Evolutionary conservation across 2,888 invertebrate genomes (phyloP).

Genomic region (Meteorus colon): DNA sequence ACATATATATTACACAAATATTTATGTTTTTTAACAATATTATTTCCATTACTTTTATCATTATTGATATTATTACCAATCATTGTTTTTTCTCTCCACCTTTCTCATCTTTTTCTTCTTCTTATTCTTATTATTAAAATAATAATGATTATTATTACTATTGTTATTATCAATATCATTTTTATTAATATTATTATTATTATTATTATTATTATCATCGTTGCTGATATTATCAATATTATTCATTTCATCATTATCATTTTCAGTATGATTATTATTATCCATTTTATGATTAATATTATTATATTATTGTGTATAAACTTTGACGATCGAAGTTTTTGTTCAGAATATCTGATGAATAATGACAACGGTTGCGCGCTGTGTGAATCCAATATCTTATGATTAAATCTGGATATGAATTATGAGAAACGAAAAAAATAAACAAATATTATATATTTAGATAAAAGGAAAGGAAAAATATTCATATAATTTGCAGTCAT

Average conservation of each 20-base stretch:
- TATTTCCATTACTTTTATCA: constrained; percentile 59
- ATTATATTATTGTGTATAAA: constrained; percentile 36
- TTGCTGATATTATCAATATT: neutral
- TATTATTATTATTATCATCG: constrained; percentile 33
- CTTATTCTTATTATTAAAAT: too few species aligned
- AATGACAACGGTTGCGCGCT: constrained; percentile 58
- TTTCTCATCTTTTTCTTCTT: too few species aligned
- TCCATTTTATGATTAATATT: constrained; percentile 38
- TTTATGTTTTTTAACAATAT: constrained; percentile 61
- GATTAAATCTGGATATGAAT: neutral
- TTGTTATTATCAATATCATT: constrained; percentile 60
- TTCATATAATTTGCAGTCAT: constrained; percentile 34
- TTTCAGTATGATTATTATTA: constrained; percentile 21
- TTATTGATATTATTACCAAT: constrained; percentile 61
- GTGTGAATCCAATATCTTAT: constrained; percentile 56
- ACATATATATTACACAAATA: constrained; percentile 56
- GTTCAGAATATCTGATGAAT: constrained; percentile 58
- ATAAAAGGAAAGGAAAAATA: constrained; percentile 41
- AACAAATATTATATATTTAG: constrained; percentile 39
- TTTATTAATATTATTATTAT: constrained; percentile 30
- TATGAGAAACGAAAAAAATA: neutral
- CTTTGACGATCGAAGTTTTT: constrained; percentile 43
- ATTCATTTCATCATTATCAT: neutral
- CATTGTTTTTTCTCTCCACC: neutral
- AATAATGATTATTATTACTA: constrained; percentile 36